A percentile compares a stretch with the other conserved stretches of the same genome.
Conservation (phyloP, 2,888 invertebrate genomes). For the Pollenia griseotomentosa region DNA sequence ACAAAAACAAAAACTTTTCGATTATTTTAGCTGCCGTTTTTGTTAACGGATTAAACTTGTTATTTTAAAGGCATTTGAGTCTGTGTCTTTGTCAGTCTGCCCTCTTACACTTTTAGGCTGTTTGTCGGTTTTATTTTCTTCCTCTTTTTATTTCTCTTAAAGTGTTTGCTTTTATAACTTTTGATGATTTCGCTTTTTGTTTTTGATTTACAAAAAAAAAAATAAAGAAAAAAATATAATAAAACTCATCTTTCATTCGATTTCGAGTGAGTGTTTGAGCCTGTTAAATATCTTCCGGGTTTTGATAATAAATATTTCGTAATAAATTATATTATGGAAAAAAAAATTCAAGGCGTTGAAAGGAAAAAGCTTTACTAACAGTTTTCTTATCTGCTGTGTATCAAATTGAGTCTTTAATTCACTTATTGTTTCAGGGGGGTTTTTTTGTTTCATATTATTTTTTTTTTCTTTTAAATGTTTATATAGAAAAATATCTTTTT, state of each 20-base stretch:
- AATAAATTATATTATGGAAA: constrained; percentile 51
- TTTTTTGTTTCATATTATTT: not conserved
- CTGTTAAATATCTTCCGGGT: constrained; percentile 69
- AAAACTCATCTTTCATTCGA: constrained; percentile 2
- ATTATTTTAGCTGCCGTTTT: constrained; percentile 37
- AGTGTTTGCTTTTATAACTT: constrained; percentile 20
- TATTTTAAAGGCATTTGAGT: constrained; percentile 38
- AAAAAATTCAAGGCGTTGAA: constrained; percentile 17
- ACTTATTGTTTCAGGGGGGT: constrained; percentile 10
- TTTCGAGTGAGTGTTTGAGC: constrained; percentile 20
- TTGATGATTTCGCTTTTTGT: constrained; percentile 59
- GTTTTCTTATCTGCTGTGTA: constrained; percentile 38
- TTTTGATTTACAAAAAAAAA: constrained; percentile 14
- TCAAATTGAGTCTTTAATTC: constrained; percentile 40
- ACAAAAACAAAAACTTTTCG: constrained; percentile 14
- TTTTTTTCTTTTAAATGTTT: not conserved
- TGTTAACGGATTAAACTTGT: constrained; percentile 67
- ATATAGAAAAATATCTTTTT: not conserved
- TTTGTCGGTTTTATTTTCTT: not conserved
- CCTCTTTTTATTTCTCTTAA: not conserved
- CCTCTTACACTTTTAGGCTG: not conserved
- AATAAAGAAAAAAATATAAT: not conserved
- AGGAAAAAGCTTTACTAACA: constrained; percentile 51
- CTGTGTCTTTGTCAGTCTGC: constrained; percentile 10
- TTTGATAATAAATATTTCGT: constrained; percentile 63